Evolutionary conservation across 2,113 vertebrate genomes (phyloP).

Genomic region (Apteryx mantelli): DNA sequence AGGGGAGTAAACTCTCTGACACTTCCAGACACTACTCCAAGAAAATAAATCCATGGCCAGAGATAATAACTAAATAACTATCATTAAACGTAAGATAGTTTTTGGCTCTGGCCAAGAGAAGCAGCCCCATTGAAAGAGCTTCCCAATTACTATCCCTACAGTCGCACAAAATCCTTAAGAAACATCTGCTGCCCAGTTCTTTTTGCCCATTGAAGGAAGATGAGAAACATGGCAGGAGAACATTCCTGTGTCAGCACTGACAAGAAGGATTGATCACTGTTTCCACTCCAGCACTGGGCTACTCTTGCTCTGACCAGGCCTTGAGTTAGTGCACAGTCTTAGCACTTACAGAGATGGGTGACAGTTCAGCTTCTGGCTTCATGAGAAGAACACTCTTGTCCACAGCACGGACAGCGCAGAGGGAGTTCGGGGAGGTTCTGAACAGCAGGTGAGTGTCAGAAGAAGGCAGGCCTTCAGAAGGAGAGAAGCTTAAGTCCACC

Average conservation of each 20-base stretch:
- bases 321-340: background rate
- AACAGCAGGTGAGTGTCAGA: slow-evolving; percentile 74
- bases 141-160: background rate
- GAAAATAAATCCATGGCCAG: background rate
- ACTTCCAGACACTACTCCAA: background rate
- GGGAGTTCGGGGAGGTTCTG: slow-evolving; percentile 77
- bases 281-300: background rate
- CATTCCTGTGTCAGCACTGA: background rate
- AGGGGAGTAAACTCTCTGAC: background rate
- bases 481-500: slow-evolving; percentile 80
- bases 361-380: slow-evolving; percentile 81
- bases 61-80: background rate
- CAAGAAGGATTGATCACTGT: background rate
- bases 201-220: background rate
- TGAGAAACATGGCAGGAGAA: background rate
- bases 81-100: background rate
- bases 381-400: slow-evolving; percentile 88
- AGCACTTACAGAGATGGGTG: slow-evolving; percentile 66
- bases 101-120: background rate
- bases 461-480: slow-evolving; percentile 77
- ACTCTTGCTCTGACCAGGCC: background rate
- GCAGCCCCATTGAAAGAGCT: background rate
- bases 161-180: background rate
- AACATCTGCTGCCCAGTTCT: background rate
- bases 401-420: slow-evolving; percentile 86